Conservation (phyloP, 1,140 invertebrate species). For the Zaprionus inermis region DNA sequence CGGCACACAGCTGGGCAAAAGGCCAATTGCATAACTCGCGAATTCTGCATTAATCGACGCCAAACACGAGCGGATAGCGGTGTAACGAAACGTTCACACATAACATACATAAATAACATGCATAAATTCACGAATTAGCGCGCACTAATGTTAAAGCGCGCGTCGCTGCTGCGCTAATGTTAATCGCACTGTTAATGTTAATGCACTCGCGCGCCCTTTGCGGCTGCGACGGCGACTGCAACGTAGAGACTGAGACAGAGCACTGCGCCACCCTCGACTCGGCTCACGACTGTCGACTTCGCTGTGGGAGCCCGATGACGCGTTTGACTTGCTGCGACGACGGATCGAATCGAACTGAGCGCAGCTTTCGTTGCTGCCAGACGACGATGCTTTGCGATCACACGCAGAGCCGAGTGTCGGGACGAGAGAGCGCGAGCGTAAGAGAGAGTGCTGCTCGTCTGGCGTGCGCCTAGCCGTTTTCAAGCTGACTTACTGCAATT, state of each 20-base stretch:
- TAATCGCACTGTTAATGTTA: conserved; percentile 21
- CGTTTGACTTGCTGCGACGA: conserved; percentile 64
- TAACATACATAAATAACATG: conserved; percentile 3
- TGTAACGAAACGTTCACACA: background rate
- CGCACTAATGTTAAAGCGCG: conserved; percentile 7
- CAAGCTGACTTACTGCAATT: conserved; percentile 5
- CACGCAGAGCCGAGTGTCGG: background rate
- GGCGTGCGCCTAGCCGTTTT: background rate
- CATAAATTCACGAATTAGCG: conserved; percentile 18
- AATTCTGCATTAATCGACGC: background rate
- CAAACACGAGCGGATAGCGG: conserved; percentile 1
- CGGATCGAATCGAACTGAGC: conserved; percentile 66
- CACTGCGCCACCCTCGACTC: conserved; percentile 57
- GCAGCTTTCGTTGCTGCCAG: conserved; percentile 42
- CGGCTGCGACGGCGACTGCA: background rate
- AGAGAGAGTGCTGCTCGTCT: background rate
- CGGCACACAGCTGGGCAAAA: conserved; percentile 34
- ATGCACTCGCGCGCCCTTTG: conserved; percentile 65
- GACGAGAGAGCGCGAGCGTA: no score
- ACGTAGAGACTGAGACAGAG: conserved; percentile 36
- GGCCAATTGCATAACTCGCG: conserved; percentile 44
- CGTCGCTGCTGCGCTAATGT: conserved; percentile 7
- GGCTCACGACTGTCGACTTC: conserved; percentile 24
- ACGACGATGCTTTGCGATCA: conserved; percentile 34
- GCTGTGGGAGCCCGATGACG: conserved; percentile 47